Base-by-base conservation (phyloP, 2,113 vertebrate species). In the Spea multiplicata region DNA sequence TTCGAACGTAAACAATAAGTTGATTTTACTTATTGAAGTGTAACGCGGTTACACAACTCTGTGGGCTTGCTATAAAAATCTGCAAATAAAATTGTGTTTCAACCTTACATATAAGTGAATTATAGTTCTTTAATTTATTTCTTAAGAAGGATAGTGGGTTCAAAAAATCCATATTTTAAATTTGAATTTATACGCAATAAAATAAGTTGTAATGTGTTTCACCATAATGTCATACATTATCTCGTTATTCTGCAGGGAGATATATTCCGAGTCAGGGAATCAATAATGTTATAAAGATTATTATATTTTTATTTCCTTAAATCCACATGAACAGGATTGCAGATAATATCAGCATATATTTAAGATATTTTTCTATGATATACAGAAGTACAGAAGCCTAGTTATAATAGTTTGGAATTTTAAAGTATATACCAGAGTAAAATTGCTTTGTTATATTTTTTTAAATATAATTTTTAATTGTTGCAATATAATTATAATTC, bases 31-130 rank as follows among this genome's bases (percentile, higher is more conserved):
- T 73, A 79, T 79, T 73, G 64, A 74, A 65, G 62, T 52, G 64
- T 68, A 30, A 5, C 57, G 48, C 13, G 65, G 4, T 44, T 50
- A 66, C 65, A 72, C 55, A 57, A 45, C 52, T 74, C 44, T 73
- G 71, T 65, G 16, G 71, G 61, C 48, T 68, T 45, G 45, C 69
- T 68, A 17, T n/a, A 4, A 74, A 30, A 68, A 80, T 80, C 70
- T 59, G 71, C 62, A 73, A 80, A 80, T 80, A 73, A 67, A 80
- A 80, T 80, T 74, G 78, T 68, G 78, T 67, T 80, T 44, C 71
- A 73, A 74, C 78, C 78, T 68, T 50, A 74, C 62, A 44, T 30
- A 65, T 80, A 80, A 80, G 45, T 68, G 6, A 30, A 16, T 80
- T 80, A 67, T 52, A 17, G 12, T 30, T 9, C 71, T 74, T 68